Evolutionary conservation across 2,113 vertebrate genomes (phyloP).

Genomic region (Pimephales promelas): DNA sequence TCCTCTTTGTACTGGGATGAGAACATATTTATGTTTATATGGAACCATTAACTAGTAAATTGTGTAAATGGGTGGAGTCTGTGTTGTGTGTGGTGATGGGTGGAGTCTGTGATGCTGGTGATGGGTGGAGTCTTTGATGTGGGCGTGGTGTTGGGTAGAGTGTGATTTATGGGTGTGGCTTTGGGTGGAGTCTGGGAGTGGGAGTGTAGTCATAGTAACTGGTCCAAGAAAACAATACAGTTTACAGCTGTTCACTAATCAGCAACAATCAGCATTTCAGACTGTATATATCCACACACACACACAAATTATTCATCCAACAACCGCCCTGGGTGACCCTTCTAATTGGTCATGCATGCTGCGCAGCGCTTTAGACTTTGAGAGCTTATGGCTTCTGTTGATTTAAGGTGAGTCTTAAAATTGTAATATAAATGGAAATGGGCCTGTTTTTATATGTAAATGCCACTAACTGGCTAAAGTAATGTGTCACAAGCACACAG

Average conservation of each 20-base stretch:
- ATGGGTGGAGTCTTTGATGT: background rate
- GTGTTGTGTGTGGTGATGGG: background rate
- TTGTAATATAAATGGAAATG: constrained; percentile 37
- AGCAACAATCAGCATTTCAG: constrained; percentile 4
- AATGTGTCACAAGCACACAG: background rate
- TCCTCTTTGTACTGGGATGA: background rate
- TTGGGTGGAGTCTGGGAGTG: background rate
- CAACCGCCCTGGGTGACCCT: no score
- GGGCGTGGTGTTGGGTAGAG: background rate
- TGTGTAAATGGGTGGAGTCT: background rate
- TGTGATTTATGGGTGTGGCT: background rate
- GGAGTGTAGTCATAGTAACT: background rate
- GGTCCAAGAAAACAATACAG: background rate
- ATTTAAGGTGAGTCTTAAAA: constrained; percentile 34
- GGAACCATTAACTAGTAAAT: background rate
- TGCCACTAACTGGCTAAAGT: constrained; percentile 13
- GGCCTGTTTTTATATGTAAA: constrained; percentile 41
- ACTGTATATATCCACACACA: background rate
- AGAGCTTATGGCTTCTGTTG: constrained; percentile 23
- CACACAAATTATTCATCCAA: background rate
- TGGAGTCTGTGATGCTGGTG: background rate
- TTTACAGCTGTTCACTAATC: background rate
- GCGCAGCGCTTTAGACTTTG: constrained; percentile 7
- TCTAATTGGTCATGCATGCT: constrained; percentile 28
- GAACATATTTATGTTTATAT: background rate